phyloP scores from a whole-genome alignment of 2,888 invertebrate species.

The Monoplex corrugatus region DNA sequence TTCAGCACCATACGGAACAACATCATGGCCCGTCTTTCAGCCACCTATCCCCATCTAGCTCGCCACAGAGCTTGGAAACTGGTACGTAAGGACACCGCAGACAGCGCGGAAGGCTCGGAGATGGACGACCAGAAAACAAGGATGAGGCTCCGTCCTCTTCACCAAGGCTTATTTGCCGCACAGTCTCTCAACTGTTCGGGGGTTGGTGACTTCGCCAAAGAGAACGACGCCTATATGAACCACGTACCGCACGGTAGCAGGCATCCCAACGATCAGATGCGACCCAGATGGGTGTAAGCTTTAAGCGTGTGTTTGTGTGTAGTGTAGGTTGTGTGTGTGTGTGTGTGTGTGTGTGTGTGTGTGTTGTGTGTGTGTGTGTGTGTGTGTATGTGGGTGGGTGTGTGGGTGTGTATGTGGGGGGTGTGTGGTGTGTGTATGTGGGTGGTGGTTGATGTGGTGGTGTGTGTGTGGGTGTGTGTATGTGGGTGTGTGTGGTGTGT shows the following conservation, averaged over 20 bases:
- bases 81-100: constrained; percentile 12
- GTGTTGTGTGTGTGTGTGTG: background rate
- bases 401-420: background rate
- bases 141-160: constrained; percentile 24
- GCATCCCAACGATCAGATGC: background rate
- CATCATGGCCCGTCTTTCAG: constrained; percentile 43
- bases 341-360: background rate
- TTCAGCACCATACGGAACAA: constrained; percentile 44
- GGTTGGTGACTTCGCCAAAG: background rate
- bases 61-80: constrained; percentile 43
- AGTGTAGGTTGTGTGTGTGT: background rate
- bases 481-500: background rate
- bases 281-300: constrained; percentile 40
- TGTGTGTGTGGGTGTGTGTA: background rate
- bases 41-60: constrained; percentile 50
- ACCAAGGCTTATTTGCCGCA: constrained; percentile 29
- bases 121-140: background rate
- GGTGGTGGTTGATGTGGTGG: background rate
- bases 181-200: background rate
- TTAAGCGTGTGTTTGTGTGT: too few relatives aligned
- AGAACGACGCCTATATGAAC: background rate
- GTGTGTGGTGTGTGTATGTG: background rate
- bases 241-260: background rate
- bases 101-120: background rate
- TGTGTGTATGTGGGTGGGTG: background rate